A percentile compares a stretch with the other conserved stretches of the same genome.
phyloP scores from a whole-genome alignment of 1,140 invertebrate genomes.

The Meteorus sp. region DNA sequence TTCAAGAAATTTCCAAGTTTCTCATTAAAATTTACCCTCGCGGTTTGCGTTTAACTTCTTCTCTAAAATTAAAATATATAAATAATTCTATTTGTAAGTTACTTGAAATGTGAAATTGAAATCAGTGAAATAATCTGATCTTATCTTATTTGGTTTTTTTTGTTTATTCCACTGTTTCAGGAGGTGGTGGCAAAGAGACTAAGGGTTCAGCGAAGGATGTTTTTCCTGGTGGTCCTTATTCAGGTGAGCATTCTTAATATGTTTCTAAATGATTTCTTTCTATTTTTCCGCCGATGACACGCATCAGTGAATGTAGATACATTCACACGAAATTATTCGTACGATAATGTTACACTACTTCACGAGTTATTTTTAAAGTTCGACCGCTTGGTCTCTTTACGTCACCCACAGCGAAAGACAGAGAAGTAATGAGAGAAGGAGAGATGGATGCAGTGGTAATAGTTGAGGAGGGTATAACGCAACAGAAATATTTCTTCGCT shows the following conservation, averaged over 20 bases:
- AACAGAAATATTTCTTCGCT: too few relatives aligned
- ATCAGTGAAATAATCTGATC: too few relatives aligned
- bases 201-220: conserved; percentile 66
- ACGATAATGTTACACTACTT: too few relatives aligned
- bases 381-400: too few relatives aligned
- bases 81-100: background rate
- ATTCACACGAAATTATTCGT: too few relatives aligned
- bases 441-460: too few relatives aligned
- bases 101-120: too few relatives aligned
- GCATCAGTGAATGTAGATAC: conserved; percentile 3
- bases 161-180: conserved; percentile 59
- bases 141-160: conserved; percentile 7
- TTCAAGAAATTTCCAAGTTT: background rate
- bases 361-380: too few relatives aligned
- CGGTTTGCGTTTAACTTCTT: background rate
- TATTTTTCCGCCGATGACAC: background rate
- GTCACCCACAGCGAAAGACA: too few relatives aligned
- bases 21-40: background rate
- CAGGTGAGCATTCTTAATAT: conserved; percentile 46
- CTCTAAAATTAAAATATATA: background rate
- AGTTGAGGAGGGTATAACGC: background rate
- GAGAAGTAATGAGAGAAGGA: too few relatives aligned
- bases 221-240: conserved; percentile 65
- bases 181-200: conserved; percentile 69
- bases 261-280: background rate